Conservation (phyloP, 2,888 invertebrate species). For the Watsonalla binaria region DNA sequence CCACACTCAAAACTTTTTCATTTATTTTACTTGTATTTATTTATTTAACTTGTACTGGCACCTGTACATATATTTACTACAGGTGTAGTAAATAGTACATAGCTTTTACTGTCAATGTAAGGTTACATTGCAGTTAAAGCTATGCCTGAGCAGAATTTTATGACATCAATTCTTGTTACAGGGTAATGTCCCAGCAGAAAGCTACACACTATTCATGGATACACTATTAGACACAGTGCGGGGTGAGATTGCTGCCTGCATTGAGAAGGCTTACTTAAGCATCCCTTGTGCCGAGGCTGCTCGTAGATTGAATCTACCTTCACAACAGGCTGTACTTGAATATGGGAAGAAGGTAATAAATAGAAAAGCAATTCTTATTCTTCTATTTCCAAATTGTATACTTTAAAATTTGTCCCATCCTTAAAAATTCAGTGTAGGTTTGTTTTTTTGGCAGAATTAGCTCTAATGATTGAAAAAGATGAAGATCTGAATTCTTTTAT, state of each 20-base stretch:
- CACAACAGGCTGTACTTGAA: slow-evolving; percentile 86
- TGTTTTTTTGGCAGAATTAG: no score
- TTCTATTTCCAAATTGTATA: neutral
- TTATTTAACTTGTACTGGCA: no score
- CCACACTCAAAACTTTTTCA: no score
- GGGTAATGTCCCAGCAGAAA: slow-evolving; percentile 97
- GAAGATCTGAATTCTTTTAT: no score
- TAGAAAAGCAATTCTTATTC: neutral
- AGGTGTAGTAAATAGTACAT: no score
- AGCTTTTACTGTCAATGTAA: no score
- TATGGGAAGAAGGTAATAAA: slow-evolving; percentile 89
- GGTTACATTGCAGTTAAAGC: neutral
- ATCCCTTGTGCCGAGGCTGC: slow-evolving; percentile 93
- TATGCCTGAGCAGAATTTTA: neutral
- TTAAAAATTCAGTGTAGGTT: neutral
- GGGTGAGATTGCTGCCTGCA: slow-evolving; percentile 96
- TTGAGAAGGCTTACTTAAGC: slow-evolving; percentile 97
- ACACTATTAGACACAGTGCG: slow-evolving; percentile 96
- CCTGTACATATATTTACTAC: no score
- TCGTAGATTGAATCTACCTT: slow-evolving; percentile 90
- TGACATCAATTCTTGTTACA: slow-evolving; percentile 11
- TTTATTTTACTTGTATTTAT: no score
- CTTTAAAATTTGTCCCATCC: neutral
- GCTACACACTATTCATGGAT: slow-evolving; percentile 98
- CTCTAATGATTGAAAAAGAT: no score